Evolutionary conservation across 2,888 invertebrate species (phyloP).

Genomic region (Stenotaenia linearis): DNA sequence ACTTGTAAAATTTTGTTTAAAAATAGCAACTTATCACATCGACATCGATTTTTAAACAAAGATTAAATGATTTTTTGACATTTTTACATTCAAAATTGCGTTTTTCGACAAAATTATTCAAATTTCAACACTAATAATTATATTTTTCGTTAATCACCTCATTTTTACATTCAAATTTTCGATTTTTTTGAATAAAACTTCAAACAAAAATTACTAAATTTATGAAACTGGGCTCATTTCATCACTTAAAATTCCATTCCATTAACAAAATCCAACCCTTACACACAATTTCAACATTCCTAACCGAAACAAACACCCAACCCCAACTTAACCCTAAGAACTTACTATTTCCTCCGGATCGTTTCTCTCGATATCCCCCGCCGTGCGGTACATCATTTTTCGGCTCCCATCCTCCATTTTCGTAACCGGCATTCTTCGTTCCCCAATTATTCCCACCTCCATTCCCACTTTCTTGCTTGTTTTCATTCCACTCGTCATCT

Average conservation of each 20-base stretch:
- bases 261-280: no score
- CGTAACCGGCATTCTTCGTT: background rate
- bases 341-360: background rate
- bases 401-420: background rate
- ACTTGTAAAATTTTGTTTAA: no score
- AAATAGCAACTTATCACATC: no score
- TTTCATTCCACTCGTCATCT: background rate
- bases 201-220: background rate
- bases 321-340: no score
- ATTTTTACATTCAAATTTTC: background rate
- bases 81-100: no score
- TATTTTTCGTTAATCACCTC: no score
- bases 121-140: no score
- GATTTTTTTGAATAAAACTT: background rate
- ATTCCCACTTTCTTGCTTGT: background rate
- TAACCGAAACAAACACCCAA: no score
- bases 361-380: background rate
- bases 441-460: background rate
- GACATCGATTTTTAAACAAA: no score
- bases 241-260: background rate
- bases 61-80: no score
- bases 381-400: background rate
- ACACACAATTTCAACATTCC: no score
- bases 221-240: background rate
- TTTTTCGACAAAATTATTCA: no score